Base-by-base conservation (phyloP, 2,888 invertebrate species). In the Catocala nupta region DNA sequence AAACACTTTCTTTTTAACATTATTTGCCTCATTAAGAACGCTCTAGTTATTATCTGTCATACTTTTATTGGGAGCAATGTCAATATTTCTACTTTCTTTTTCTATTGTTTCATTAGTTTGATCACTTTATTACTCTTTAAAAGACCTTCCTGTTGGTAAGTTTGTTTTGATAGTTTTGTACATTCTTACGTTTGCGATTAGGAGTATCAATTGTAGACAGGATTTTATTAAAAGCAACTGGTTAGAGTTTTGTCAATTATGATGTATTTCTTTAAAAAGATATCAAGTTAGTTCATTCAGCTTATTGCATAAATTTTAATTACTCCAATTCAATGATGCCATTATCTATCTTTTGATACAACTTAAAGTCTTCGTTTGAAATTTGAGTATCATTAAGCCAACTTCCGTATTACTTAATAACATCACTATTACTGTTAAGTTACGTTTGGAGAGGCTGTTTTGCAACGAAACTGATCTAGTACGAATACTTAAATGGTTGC, bases 1-100 rank as follows among this genome's bases (percentile, higher is more conserved):
- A 65, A 77, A 82, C 66, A 75, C 78, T 77, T 77, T 73, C 78
- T 69, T 77, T 62, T 75, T 70, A 74, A 67, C 73, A 73, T 81
- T 77, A 80, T 74, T 61, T 80, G 77, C 70, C 61, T 75, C 65
- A 81, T 84, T 80, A 78, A 65, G 65, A 62, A 65, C 80, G 90
- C 84, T 88, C 90, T 80, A 78, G 73, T 90, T 89, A 70, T 67
- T 80, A 83, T 83, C 70, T 81, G 78, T 81, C 73, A 71, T 85
- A 81, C 65, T 74, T 68, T 76, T 75, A 78, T 70, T 68, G 59
- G 50, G 77, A 55, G 53, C 75, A 75, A 74, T 77, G 71, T 69
- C 67, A 71, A 60, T 70, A 61, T 60, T 63, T 50, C 36, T 55
- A 75, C 71, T 73, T 75, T 77, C 70, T 73, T 75, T 74, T 74